Base-by-base conservation (phyloP, 2,113 vertebrate genomes). In the Megaceryle torquata region DNA sequence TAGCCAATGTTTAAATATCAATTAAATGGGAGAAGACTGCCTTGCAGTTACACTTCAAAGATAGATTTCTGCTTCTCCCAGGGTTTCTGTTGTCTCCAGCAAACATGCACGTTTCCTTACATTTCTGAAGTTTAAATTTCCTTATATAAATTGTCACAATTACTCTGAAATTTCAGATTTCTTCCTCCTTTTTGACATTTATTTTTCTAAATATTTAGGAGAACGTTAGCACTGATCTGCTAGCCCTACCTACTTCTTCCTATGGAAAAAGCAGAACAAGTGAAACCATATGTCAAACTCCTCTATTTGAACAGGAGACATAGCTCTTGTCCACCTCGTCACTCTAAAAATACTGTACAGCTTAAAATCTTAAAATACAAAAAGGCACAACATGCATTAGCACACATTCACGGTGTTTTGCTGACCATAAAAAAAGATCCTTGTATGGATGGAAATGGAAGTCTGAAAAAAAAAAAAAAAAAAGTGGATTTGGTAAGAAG, bases 1-100 rank as follows among this genome's bases (percentile, higher is more conserved):
- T 85, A 86, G 77, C 69, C 94, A 87, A 88, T 46, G 86, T 93
- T 96, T 91, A 96, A 97, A 94, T 94, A 96, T 93, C 97, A 96
- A 95, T 96, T 95, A 96, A 97, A 95, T 82, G 71, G 43, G 81
- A 95, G 87, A 86, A 93, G 79, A 94, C 79, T 85, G 94, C 50
- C 50, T 92, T 92, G 78, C 88, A 97, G 91, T 82, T 95, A 72
- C 64, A 94, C 53, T 90, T 96, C 75, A 80, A 72, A 96, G 91
- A 97, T 94, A 95, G 93, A 76, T 39, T 97, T 96, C 85, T 85
- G 48, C 69, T 96, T 93, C 71, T 97, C 94, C 80, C 33, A 86
- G 39, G 60, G 56, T 82, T 83, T 60, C 71, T 53, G 80, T 5
- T 77, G 56, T 93, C 91, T 93, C 90, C 72, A 64, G 46, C 2